These are phyloP conservation scores for Dugesia japonica DNA, from an alignment of 2,888 invertebrate species.

Conservation along the genomic window DNA sequence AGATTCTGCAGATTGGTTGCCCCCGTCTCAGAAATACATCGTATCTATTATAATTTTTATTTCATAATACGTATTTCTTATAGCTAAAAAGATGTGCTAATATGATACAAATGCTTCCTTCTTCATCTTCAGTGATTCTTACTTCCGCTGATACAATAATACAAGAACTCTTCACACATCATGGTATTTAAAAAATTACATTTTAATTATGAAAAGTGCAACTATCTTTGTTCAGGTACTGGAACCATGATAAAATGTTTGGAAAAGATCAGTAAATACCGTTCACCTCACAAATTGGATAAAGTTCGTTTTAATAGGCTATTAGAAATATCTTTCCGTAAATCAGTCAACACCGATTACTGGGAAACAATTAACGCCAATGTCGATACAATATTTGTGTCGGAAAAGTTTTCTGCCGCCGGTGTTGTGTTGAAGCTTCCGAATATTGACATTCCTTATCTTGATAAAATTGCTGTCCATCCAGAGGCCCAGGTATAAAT, in stretches of 20 bases:
- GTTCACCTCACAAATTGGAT: neutral
- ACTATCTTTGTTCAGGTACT: conserved; percentile 30
- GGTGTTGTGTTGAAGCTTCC: conserved; percentile 12
- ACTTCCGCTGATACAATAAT: conserved; percentile 24
- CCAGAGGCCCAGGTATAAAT: neutral
- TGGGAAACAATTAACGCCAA: neutral
- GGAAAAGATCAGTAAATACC: neutral
- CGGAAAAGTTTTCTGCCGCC: conserved; percentile 20
- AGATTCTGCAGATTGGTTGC: neutral
- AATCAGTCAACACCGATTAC: neutral
- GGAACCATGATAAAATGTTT: conserved; percentile 21
- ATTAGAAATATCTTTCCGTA: neutral
- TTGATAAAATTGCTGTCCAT: conserved; percentile 26
- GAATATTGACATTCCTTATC: conserved; percentile 20
- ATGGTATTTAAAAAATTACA: no score
- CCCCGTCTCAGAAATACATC: neutral
- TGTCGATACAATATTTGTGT: conserved; percentile 12
- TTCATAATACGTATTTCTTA: no score
- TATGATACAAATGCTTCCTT: neutral
- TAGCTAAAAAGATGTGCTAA: neutral
- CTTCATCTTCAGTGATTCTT: conserved; percentile 24
- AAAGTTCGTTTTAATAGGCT: neutral
- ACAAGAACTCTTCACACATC: conserved; percentile 28
- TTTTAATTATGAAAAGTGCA: neutral
- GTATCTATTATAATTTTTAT: no score